These are phyloP conservation scores for Tarsius wallacei DNA, from an alignment of 2,797 vertebrate species.

Conservation along the genomic window DNA sequence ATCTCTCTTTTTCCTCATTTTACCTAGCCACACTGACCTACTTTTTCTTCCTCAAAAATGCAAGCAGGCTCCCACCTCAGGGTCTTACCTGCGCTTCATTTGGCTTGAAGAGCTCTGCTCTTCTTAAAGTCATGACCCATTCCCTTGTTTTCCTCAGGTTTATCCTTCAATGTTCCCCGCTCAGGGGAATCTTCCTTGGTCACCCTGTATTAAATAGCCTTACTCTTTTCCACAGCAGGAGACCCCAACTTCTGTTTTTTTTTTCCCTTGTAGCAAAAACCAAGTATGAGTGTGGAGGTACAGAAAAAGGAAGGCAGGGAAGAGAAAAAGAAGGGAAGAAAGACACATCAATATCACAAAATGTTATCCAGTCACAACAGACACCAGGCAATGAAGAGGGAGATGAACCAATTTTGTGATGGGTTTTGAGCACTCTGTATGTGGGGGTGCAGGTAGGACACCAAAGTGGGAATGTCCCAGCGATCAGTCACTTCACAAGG, in stretches of 20 bases:
- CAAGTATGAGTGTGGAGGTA: background rate
- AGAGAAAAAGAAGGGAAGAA: background rate
- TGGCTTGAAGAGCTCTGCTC: background rate
- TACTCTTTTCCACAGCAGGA: background rate
- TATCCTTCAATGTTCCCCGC: background rate
- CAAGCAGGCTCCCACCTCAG: background rate
- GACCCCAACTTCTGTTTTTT: background rate
- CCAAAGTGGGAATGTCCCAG: background rate
- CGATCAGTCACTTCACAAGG: background rate
- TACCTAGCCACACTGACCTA: background rate
- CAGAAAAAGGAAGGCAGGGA: background rate
- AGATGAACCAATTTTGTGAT: background rate
- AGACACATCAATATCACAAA: background rate
- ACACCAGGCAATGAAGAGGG: background rate
- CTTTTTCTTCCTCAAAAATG: background rate
- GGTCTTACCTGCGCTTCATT: background rate
- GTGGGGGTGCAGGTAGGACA: background rate
- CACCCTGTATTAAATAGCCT: background rate
- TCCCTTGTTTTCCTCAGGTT: background rate
- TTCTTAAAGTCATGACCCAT: background rate
- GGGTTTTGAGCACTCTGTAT: background rate
- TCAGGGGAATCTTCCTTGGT: background rate
- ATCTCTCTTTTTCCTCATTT: background rate
- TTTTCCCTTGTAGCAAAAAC: background rate
- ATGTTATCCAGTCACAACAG: background rate